Evolutionary conservation across 92 coral and sea anemone species (phyloP).

Genomic region (Heliopora coerulea): DNA sequence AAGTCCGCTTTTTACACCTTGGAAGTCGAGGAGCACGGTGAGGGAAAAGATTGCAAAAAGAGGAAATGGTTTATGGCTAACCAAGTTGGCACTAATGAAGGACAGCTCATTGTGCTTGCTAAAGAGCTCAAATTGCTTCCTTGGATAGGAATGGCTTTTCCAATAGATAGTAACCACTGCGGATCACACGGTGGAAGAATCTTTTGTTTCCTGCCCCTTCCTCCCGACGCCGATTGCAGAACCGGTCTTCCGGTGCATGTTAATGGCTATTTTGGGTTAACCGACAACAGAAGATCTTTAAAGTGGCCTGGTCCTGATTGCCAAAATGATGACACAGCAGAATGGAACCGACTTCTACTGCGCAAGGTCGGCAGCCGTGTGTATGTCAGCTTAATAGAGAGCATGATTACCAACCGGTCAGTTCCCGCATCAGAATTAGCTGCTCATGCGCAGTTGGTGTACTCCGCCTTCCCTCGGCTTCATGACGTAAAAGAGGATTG

Average conservation of each 20-base stretch:
- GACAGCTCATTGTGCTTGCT: slow-evolving; percentile 49
- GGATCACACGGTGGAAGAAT: slow-evolving; percentile 66
- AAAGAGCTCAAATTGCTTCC: slow-evolving; percentile 67
- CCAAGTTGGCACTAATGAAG: slow-evolving; percentile 62
- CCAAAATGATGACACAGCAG: slow-evolving; percentile 78
- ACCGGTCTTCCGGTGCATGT: slow-evolving; percentile 90
- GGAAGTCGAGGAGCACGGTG: slow-evolving; percentile 52
- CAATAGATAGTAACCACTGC: slow-evolving; percentile 45
- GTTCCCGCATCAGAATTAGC: slow-evolving; percentile 2
- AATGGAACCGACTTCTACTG: slow-evolving; percentile 77
- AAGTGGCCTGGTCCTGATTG: slow-evolving; percentile 96
- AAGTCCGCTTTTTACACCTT: slow-evolving; percentile 29
- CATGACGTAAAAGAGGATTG: slow-evolving; percentile 62
- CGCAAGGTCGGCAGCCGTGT: slow-evolving; percentile 62
- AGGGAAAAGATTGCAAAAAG: slow-evolving; percentile 1
- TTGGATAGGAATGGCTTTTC: slow-evolving; percentile 86
- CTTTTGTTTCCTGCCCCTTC: slow-evolving; percentile 91
- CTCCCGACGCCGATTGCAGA: slow-evolving; percentile 80
- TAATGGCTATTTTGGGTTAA: slow-evolving; percentile 88
- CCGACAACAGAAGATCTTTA: slow-evolving; percentile 86
- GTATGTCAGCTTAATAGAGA: slow-evolving; percentile 63
- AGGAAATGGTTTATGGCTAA: slow-evolving; percentile 69
- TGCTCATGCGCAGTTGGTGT: slow-evolving; percentile 44
- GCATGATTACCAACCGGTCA: slow-evolving; percentile 35
- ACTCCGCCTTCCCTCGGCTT: slow-evolving; percentile 66